A percentile compares a stretch with the other conserved stretches of the same genome.
Conservation (phyloP, 23 tunicate genomes). For the Styela clava region DNA sequence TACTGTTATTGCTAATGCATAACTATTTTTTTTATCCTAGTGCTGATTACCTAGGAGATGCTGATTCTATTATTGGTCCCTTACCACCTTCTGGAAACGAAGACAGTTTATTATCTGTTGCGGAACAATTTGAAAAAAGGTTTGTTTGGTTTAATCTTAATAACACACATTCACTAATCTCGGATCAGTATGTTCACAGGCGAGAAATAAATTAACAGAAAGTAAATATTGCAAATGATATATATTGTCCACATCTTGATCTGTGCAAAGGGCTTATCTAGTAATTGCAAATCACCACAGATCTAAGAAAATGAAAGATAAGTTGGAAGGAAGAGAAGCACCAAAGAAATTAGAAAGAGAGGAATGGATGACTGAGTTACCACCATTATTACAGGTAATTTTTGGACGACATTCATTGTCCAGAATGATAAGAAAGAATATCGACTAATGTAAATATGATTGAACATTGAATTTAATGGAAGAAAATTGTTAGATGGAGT, state of each 20-base stretch:
- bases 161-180: not conserved
- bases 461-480: no score
- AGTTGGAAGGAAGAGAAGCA: constrained; percentile 44
- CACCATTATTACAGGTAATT: constrained; percentile 60
- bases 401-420: no score
- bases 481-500: no score
- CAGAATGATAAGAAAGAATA: no score
- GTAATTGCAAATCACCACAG: no score
- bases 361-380: constrained; percentile 94
- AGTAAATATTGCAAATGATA: no score
- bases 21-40: not conserved
- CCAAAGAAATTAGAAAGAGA: constrained; percentile 76
- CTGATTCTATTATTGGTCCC: constrained; percentile 65
- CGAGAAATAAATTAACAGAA: no score
- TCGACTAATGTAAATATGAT: no score
- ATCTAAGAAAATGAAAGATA: constrained; percentile 77
- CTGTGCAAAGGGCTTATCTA: no score
- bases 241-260: no score
- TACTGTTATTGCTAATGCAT: no score
- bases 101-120: constrained; percentile 24
- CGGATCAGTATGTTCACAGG: no score
- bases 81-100: constrained; percentile 37
- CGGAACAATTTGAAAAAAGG: constrained; percentile 63
- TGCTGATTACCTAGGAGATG: not conserved
- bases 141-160: not conserved